These are phyloP conservation scores for Danaus chrysippus DNA, from an alignment of 2,888 invertebrate species.

Conservation along the genomic window DNA sequence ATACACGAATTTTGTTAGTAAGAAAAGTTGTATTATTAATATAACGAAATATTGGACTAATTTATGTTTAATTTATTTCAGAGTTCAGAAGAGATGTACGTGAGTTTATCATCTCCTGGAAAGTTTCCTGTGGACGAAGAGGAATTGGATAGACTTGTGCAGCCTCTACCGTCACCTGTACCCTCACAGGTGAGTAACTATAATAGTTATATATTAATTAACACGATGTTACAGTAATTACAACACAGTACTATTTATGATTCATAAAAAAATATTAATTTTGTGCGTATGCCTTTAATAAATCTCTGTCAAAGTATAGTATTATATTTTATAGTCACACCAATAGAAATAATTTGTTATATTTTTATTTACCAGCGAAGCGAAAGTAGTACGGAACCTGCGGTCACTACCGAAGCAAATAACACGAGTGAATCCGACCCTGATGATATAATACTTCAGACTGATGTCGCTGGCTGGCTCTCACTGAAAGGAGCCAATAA, in stretches of 20 bases:
- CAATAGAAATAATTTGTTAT: not conserved
- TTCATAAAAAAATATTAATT: too few species aligned
- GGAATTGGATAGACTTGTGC: conserved; percentile 59
- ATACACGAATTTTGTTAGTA: too few species aligned
- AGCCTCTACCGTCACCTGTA: conserved; percentile 64
- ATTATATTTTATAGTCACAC: not conserved
- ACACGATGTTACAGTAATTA: too few species aligned
- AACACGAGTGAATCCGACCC: conserved; percentile 44
- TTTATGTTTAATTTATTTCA: conserved; percentile 29
- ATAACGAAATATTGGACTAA: not conserved
- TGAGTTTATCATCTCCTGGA: conserved; percentile 73
- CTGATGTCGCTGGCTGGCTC: conserved; percentile 89
- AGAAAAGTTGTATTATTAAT: too few species aligned
- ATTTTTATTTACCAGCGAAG: conserved; percentile 48
- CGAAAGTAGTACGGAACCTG: conserved; percentile 53
- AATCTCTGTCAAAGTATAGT: not conserved
- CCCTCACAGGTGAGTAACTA: conserved; percentile 57
- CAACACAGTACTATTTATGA: too few species aligned
- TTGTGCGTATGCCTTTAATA: too few species aligned
- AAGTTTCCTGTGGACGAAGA: conserved; percentile 72
- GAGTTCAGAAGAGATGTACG: conserved; percentile 66
- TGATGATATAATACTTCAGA: conserved; percentile 85
- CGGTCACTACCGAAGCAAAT: conserved; percentile 36
- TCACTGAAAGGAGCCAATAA: conserved; percentile 88
- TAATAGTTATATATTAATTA: too few species aligned